Evolutionary conservation across 2,113 vertebrate genomes (phyloP).

Genomic region (Daubentonia madagascariensis): DNA sequence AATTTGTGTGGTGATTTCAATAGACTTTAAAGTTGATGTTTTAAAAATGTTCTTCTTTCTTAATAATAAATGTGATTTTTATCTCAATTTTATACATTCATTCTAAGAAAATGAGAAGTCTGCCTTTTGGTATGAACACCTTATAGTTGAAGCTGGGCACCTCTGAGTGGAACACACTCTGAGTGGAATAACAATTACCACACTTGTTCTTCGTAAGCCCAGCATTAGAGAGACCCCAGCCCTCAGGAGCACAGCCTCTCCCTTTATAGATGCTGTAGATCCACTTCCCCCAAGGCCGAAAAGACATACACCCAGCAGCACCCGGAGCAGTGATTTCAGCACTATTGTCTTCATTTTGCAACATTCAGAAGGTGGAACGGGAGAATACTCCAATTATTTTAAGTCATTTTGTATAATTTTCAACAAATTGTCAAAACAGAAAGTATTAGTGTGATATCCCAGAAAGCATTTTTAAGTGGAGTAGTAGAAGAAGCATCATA

Average conservation of each 20-base stretch:
- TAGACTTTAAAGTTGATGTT: background rate
- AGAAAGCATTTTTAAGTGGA: background rate
- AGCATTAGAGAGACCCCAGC: background rate
- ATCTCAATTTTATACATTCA: background rate
- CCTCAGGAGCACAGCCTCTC: background rate
- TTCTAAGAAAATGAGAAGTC: background rate
- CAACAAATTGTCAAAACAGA: background rate
- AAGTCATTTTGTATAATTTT: constrained; percentile 4
- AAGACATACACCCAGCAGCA: background rate
- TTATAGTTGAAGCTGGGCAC: background rate
- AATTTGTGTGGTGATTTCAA: background rate
- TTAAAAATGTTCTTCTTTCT: background rate
- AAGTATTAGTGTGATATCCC: background rate
- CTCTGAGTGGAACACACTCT: background rate
- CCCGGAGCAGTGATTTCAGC: background rate
- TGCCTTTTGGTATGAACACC: background rate
- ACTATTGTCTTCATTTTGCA: background rate
- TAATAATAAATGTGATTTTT: constrained; percentile 5
- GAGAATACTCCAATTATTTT: background rate
- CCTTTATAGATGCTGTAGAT: background rate
- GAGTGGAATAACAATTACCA: background rate
- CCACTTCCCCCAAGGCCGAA: background rate
- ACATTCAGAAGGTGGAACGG: background rate
- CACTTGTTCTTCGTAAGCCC: background rate
- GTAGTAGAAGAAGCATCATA: background rate